These are phyloP conservation scores for Sebastes kiyomatsui DNA, from an alignment of 2,797 vertebrate genomes.

Conservation along the genomic window DNA sequence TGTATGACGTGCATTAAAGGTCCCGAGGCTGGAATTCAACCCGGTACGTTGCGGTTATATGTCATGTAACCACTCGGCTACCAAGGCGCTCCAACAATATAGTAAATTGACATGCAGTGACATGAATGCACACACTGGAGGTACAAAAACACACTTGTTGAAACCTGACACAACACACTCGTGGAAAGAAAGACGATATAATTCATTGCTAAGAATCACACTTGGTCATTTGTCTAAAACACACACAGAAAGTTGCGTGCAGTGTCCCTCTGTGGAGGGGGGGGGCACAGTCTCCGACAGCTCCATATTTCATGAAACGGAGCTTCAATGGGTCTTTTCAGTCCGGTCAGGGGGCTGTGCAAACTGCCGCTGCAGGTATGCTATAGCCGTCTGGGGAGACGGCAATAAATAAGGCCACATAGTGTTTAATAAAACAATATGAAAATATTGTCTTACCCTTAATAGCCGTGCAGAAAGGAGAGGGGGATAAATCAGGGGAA, in stretches of 20 bases:
- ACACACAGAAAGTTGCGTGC: not conserved
- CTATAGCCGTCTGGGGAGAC: constrained; percentile 47
- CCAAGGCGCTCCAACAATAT: not conserved
- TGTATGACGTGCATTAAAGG: no score
- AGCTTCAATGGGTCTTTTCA: constrained; percentile 69
- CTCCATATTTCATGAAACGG: constrained; percentile 57
- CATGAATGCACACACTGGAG: not conserved
- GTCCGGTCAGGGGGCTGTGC: constrained; percentile 43
- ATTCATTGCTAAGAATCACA: constrained; percentile 10
- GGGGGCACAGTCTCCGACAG: constrained; percentile 41
- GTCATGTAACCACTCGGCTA: not conserved
- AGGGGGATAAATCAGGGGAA: constrained; percentile 62
- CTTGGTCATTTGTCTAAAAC: constrained; percentile 10
- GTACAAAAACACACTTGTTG: not conserved
- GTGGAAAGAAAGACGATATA: constrained; percentile 19
- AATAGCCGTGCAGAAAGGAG: constrained; percentile 60
- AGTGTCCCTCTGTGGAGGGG: not conserved
- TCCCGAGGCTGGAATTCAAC: not conserved
- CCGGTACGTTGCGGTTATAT: not conserved
- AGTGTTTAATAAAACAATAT: constrained; percentile 79
- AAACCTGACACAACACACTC: constrained; percentile 14
- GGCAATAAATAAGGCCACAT: constrained; percentile 72
- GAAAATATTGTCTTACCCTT: constrained; percentile 76
- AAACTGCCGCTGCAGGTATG: constrained; percentile 50
- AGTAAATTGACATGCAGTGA: not conserved